Base-by-base conservation (phyloP, 2,888 invertebrate genomes). In the Zhengitettix transpicula region DNA sequence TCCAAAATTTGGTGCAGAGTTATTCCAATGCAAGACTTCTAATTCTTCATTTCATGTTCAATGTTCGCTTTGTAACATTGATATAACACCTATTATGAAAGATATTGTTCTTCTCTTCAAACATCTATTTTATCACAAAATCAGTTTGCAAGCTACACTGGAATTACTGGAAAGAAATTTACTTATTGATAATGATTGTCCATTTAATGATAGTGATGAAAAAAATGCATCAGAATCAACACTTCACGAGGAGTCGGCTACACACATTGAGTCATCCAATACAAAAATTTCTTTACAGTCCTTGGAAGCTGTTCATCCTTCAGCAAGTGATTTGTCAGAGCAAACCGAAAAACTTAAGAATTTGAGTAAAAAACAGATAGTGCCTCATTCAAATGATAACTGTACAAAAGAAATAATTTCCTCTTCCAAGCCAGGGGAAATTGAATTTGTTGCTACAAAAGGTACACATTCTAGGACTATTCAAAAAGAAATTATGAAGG, bases 111-210 rank as follows among this genome's bases (percentile, higher is more conserved):
- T 53, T 11, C 44, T 65, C n/a, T 65, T 62, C 54, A 60, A 61
- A 58, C 65, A 65, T 42, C 58, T 65, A 42, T 61, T 62, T 41
- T 59, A 60, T 53, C 65, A 65, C 58, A 63, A 58, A 54, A 58
- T 65, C 17, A 58, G 58, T 15, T 44, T 64, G 42, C 57, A 57
- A 10, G 55, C 64, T 16, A 59, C 62, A 1, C 59, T 65, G 5
- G 42, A 51, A 11, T 55, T 60, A 9, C 58, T 62, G 11, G 62
- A 62, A 52, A 51, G 42, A 41, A 55, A 58, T 16, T 17, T 55
- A 17, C 17, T 41, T 14, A 40, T 55, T n/a, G 41, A 41, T 55
- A 55, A 17, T 40, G 41, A 55, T 40, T 40, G 16, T 14, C n/a
- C 28, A 40, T 53, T 16, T 9, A 16, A 12, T 17, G 28, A 53